These are phyloP conservation scores for Spea hammondii DNA, from an alignment of 2,797 vertebrate species.

Conservation along the genomic window DNA sequence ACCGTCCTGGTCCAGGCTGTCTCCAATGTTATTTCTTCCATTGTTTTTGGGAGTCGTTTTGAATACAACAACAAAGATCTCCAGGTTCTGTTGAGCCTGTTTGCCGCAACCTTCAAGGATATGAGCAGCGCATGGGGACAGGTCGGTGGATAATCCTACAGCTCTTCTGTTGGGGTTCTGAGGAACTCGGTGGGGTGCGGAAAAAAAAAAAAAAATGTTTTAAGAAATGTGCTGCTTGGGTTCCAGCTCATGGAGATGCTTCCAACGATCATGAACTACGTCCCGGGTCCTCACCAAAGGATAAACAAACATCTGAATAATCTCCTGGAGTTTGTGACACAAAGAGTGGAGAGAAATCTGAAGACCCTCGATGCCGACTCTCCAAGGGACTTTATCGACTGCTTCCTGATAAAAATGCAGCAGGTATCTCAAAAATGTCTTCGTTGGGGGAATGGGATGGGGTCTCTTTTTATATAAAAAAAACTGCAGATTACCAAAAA, in stretches of 20 bases:
- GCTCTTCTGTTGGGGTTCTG: too few species aligned
- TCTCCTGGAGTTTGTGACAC: slow-evolving; percentile 22
- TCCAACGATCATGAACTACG: slow-evolving; percentile 44
- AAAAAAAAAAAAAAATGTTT: too few species aligned
- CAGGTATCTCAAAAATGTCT: slow-evolving; percentile 44
- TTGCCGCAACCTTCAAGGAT: not conserved
- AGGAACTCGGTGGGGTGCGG: too few species aligned
- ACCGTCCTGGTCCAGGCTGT: not conserved
- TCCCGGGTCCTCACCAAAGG: slow-evolving; percentile 50
- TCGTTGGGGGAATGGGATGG: too few species aligned
- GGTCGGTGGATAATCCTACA: not conserved
- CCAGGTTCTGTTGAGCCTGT: not conserved
- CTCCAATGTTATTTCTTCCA: slow-evolving; percentile 26
- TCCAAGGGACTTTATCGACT: slow-evolving; percentile 58
- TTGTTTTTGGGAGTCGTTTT: slow-evolving; percentile 28
- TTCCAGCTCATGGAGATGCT: slow-evolving; percentile 48
- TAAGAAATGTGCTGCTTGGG: too few species aligned
- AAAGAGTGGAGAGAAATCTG: slow-evolving; percentile 37
- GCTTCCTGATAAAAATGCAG: slow-evolving; percentile 58
- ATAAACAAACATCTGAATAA: slow-evolving; percentile 38
- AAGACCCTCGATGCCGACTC: slow-evolving; percentile 40
- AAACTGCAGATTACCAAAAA: too few species aligned
- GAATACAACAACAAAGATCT: slow-evolving; percentile 19
- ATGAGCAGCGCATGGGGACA: slow-evolving; percentile 5
- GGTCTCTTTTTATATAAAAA: too few species aligned